Evolutionary conservation across 2,888 invertebrate genomes (phyloP).

Genomic region (Zygothrica quintamaculata): DNA sequence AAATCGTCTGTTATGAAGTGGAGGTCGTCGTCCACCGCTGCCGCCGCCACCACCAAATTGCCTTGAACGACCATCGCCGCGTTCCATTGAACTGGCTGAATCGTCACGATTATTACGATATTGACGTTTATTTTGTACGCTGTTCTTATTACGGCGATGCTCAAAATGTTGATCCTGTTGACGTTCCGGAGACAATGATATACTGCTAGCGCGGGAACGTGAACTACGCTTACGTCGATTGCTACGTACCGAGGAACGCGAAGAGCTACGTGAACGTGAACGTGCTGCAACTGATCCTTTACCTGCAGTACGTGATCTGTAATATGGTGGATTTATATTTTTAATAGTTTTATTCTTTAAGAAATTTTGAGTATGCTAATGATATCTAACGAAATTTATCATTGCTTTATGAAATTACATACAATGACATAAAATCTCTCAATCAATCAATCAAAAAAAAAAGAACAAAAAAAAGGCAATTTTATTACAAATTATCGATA

Average conservation of each 20-base stretch:
- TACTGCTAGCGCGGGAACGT: conserved; percentile 81
- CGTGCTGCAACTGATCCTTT: conserved; percentile 57
- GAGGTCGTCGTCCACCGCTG: conserved; percentile 70
- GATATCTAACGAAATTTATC: neutral
- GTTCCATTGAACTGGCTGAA: conserved; percentile 86
- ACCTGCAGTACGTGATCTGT: conserved; percentile 72
- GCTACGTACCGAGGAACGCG: conserved; percentile 80
- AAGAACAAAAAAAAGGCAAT: too few species aligned
- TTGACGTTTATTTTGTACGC: conserved; percentile 94
- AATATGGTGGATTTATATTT: neutral
- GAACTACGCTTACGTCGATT: conserved; percentile 84
- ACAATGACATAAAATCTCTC: too few species aligned
- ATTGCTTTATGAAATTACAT: neutral
- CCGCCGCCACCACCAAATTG: conserved; percentile 74
- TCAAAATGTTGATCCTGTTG: conserved; percentile 87
- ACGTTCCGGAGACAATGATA: conserved; percentile 82
- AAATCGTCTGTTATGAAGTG: conserved; percentile 68
- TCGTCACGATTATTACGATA: conserved; percentile 93
- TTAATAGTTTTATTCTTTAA: neutral
- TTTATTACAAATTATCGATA: too few species aligned
- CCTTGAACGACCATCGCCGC: conserved; percentile 73
- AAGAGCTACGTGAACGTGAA: conserved; percentile 71
- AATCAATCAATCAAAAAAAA: too few species aligned
- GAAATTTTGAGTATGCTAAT: neutral
- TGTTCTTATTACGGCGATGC: conserved; percentile 90